phyloP scores from a whole-genome alignment of 2,888 invertebrate genomes.

The Tipula confusa region DNA sequence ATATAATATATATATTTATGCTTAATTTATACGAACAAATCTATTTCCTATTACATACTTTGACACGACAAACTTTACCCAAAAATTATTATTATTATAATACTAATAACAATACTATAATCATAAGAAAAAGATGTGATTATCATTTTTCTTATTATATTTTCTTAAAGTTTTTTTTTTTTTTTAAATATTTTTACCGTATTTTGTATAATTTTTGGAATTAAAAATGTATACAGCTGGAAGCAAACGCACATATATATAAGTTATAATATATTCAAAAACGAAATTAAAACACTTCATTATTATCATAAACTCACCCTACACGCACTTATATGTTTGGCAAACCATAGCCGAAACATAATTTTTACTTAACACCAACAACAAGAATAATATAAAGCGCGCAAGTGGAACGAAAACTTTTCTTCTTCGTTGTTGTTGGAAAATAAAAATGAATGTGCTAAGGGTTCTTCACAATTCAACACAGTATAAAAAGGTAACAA shows the following conservation, averaged over 20 bases:
- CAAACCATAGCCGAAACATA: neutral
- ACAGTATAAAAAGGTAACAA: neutral
- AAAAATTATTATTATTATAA: neutral
- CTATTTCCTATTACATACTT: neutral
- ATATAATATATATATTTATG: too few relatives aligned
- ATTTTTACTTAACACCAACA: neutral
- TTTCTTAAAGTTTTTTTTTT: neutral
- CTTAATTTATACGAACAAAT: neutral
- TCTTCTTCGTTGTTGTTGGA: neutral
- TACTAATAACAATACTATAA: neutral
- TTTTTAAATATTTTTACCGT: too few relatives aligned
- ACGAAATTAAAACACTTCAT: conserved; percentile 6
- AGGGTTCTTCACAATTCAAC: neutral
- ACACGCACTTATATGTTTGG: neutral
- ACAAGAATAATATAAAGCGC: too few relatives aligned
- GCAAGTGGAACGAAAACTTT: neutral
- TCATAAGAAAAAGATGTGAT: neutral
- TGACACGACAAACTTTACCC: neutral
- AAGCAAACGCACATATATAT: neutral
- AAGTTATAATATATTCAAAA: conserved; percentile 12
- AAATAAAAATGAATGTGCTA: neutral
- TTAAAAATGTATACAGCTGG: neutral
- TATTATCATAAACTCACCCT: neutral
- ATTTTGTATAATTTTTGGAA: neutral
- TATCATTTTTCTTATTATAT: neutral